These are phyloP conservation scores for Cryptomyrus ogoouensis DNA, from an alignment of 2,113 vertebrate genomes.

Conservation along the genomic window DNA sequence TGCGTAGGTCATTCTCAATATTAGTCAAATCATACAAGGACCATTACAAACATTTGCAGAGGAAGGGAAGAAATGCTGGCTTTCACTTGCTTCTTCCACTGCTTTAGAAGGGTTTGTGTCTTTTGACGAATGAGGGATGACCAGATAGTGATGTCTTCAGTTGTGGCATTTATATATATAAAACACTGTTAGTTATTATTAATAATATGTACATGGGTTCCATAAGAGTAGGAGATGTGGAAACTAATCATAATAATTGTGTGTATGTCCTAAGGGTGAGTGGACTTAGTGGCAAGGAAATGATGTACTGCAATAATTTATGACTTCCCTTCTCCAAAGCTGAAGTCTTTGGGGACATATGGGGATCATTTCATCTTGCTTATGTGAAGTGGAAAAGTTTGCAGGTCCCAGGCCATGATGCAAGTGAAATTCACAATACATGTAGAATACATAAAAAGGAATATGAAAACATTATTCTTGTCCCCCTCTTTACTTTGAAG, in stretches of 20 bases:
- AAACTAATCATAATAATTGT: background rate
- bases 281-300: background rate
- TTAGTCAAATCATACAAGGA: background rate
- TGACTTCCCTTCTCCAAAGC: background rate
- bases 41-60: background rate
- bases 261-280: background rate
- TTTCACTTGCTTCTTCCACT: background rate
- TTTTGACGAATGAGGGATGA: background rate
- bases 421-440: conserved; percentile 5
- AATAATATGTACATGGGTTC: background rate
- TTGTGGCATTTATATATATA: background rate
- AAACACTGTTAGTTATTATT: background rate
- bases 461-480: conserved; percentile 17
- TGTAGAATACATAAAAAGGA: conserved; percentile 13
- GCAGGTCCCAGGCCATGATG: background rate
- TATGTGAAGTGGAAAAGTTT: conserved; percentile 9
- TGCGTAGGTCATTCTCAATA: background rate
- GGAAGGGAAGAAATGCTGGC: background rate
- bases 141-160: background rate
- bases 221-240: background rate
- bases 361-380: conserved; percentile 15
- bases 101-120: background rate
- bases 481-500: conserved; percentile 12
- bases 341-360: background rate
- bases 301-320: background rate